Evolutionary conservation across 2,888 invertebrate species (phyloP).

Genomic region (Chromoteleia sp.): DNA sequence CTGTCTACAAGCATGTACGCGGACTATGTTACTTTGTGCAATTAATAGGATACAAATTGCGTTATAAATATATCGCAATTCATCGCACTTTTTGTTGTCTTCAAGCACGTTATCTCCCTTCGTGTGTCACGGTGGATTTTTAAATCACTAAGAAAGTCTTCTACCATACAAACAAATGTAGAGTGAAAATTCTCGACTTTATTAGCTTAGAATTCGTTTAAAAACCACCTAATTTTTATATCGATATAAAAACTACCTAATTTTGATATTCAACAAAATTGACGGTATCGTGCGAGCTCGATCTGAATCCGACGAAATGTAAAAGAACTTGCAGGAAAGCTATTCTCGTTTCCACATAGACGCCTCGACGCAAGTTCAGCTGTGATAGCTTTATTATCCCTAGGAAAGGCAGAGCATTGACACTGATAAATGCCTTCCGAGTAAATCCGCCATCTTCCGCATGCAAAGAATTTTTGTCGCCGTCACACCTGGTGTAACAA

Average conservation of each 20-base stretch:
- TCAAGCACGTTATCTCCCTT: slow-evolving; percentile 9
- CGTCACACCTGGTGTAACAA: slow-evolving; percentile 31
- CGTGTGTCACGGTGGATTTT: slow-evolving; percentile 40
- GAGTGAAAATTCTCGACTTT: too few species aligned
- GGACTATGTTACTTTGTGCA: not conserved
- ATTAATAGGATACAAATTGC: slow-evolving; percentile 48
- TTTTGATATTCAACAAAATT: not conserved
- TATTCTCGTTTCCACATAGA: not conserved
- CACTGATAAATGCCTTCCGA: slow-evolving; percentile 43
- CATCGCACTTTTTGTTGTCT: slow-evolving; percentile 7
- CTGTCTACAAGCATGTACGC: not conserved
- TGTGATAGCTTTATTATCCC: slow-evolving; percentile 37
- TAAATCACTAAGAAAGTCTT: slow-evolving; percentile 1
- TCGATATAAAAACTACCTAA: too few species aligned
- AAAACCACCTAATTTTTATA: not conserved
- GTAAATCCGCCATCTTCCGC: slow-evolving; percentile 40
- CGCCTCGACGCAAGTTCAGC: not conserved
- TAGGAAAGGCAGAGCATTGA: slow-evolving; percentile 21
- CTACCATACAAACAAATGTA: slow-evolving; percentile 31
- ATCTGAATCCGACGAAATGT: not conserved
- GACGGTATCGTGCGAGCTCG: not conserved
- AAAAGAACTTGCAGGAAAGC: not conserved
- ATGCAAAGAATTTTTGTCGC: slow-evolving; percentile 36
- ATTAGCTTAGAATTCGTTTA: not conserved
- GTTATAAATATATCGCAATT: slow-evolving; percentile 38